Base-by-base conservation (phyloP, 1,140 invertebrate genomes). In the Danaus melanippus region DNA sequence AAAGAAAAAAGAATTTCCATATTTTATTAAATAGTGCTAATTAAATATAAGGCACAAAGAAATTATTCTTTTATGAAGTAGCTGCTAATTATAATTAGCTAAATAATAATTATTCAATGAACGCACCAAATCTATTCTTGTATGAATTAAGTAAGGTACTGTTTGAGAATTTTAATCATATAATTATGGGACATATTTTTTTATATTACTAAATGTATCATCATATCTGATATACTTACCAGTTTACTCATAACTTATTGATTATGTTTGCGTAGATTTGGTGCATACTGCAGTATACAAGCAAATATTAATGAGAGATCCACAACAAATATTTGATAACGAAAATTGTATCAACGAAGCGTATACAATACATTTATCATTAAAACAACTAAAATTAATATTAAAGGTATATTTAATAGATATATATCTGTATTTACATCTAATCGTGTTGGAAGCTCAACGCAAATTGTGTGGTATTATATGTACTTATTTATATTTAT, bases 381-480 rank as follows among this genome's bases (percentile, higher is more conserved):
- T 44, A 47, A 60, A 21, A 50, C 32, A 21, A 41, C 46, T 48
- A 43, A 55, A 60, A 51, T 44, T 50, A 57, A 50, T 10, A 9
- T 42, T 57, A 40, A 46, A 51, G 48, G 48, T 55, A 42, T n/a
- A 53, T 59, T n/a, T 52, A 47, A 56, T 32, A 32, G 4, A 73
- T 72, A 77, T 73, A 79, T 71, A 70, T 79, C 70, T 77, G 74
- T 86, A 86, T 86, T 72, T 86, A 86, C 80, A 86, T 76, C 83
- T 86, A 86, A 86, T 82, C 80, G 81, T 86, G 83, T 84, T 86
- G 83, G 83, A 86, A 86, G 83, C 83, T 86, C 83, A 86, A 86
- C 83, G 83, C 79, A 81, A 83, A 83, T 84, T 80, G 68, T 83
- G 79, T 80, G 69, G 64, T 80, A 77, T 78, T 67, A 74, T 76